Percentiles rank a stretch among this genome's conserved stretches.
phyloP scores from a whole-genome alignment of 2,888 invertebrate species.

The Pammene aurita region DNA sequence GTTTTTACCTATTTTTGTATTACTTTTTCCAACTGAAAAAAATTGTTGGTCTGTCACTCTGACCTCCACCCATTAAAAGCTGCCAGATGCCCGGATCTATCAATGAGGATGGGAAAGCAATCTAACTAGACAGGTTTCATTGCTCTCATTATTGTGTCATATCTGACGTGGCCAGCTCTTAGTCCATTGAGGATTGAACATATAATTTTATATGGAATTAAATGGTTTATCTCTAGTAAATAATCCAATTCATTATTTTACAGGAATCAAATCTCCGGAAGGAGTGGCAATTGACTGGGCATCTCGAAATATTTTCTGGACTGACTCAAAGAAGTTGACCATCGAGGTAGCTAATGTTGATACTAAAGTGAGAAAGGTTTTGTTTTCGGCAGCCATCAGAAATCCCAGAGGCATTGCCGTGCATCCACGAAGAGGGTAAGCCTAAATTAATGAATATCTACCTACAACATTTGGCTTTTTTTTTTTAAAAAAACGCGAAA shows the following conservation, averaged over 20 bases:
- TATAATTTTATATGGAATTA: no score
- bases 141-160: no score
- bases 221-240: neutral
- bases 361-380: slow-evolving; percentile 87
- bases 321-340: slow-evolving; percentile 94
- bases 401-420: slow-evolving; percentile 98
- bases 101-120: no score
- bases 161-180: no score
- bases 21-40: no score
- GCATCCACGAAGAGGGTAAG: slow-evolving; percentile 93
- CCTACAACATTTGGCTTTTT: no score
- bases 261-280: slow-evolving; percentile 94
- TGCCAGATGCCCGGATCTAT: no score
- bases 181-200: no score
- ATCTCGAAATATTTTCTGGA: slow-evolving; percentile 97
- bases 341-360: slow-evolving; percentile 95
- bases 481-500: neutral
- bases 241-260: slow-evolving; percentile 45
- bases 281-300: slow-evolving; percentile 97
- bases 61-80: no score
- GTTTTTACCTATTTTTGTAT: no score
- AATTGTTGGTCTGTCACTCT: no score
- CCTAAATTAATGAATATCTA: slow-evolving; percentile 8
- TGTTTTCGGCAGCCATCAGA: slow-evolving; percentile 88
- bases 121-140: no score